Conservation (phyloP, 2,113 vertebrate genomes). For the Tragelaphus strepsiceros region DNA sequence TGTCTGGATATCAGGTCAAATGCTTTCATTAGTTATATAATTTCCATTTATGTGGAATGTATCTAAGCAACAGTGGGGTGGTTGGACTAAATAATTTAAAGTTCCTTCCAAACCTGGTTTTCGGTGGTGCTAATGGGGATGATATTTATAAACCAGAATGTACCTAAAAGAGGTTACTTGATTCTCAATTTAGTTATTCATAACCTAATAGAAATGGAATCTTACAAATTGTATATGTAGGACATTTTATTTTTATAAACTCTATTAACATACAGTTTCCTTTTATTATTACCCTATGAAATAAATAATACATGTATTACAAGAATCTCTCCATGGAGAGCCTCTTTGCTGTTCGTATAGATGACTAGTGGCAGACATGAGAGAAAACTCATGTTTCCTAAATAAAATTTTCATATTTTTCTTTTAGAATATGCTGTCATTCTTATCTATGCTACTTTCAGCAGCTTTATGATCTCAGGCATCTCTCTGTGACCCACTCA, state of each 20-base stretch:
- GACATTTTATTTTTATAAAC: conserved; percentile 28
- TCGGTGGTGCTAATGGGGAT: not conserved
- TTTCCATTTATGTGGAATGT: not conserved
- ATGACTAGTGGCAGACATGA: not conserved
- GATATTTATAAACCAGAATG: conserved; percentile 20
- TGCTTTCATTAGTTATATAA: conserved; percentile 40
- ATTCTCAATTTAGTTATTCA: conserved; percentile 19
- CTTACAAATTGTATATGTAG: conserved; percentile 21
- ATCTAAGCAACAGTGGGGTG: conserved; percentile 42
- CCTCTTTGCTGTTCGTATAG: not conserved
- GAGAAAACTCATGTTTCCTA: not conserved
- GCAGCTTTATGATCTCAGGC: not conserved
- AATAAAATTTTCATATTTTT: not conserved
- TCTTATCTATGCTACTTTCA: not conserved
- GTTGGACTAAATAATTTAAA: conserved; percentile 15
- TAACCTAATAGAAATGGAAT: not conserved
- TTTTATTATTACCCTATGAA: not conserved
- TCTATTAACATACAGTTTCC: not conserved
- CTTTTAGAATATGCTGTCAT: not conserved
- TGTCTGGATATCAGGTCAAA: conserved; percentile 20
- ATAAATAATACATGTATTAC: not conserved
- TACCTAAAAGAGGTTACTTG: conserved; percentile 6
- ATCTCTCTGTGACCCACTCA: not conserved
- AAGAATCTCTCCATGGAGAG: not conserved
- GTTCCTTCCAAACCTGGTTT: not conserved